Conservation (phyloP, 2,888 invertebrate genomes). For the Eilema depressum region DNA sequence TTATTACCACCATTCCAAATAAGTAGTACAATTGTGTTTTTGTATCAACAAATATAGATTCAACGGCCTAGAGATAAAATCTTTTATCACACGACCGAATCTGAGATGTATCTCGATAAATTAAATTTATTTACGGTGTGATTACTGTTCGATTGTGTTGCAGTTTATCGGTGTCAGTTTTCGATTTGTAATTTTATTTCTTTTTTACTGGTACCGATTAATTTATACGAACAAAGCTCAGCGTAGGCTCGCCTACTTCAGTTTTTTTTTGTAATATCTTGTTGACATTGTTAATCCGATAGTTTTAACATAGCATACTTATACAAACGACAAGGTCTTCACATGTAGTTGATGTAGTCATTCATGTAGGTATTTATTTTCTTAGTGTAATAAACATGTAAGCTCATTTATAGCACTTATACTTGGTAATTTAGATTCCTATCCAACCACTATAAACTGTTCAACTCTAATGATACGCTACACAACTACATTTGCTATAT, state of each 20-base stretch:
- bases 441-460: slow-evolving; percentile 19
- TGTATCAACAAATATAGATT: slow-evolving; percentile 61
- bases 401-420: slow-evolving; percentile 8
- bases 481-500: slow-evolving; percentile 20
- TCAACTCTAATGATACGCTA: slow-evolving; percentile 15
- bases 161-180: slow-evolving; percentile 66
- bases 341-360: slow-evolving; percentile 9
- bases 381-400: background rate
- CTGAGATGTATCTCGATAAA: slow-evolving; percentile 61
- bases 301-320: slow-evolving; percentile 24
- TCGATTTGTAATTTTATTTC: slow-evolving; percentile 61
- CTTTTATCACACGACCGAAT: slow-evolving; percentile 57
- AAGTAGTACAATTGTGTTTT: slow-evolving; percentile 65
- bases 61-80: slow-evolving; percentile 59
- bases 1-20: slow-evolving; percentile 61
- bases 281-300: slow-evolving; percentile 41
- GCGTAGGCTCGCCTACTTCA: slow-evolving; percentile 28
- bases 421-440: slow-evolving; percentile 16
- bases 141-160: slow-evolving; percentile 64
- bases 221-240: slow-evolving; percentile 19
- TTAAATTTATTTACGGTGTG: slow-evolving; percentile 55
- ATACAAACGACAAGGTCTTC: slow-evolving; percentile 27
- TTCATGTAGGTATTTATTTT: slow-evolving; percentile 2
- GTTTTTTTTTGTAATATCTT: slow-evolving; percentile 42
- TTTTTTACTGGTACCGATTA: slow-evolving; percentile 36